Conservation (phyloP, 2,888 invertebrate genomes). For the Trimorus sp. region DNA sequence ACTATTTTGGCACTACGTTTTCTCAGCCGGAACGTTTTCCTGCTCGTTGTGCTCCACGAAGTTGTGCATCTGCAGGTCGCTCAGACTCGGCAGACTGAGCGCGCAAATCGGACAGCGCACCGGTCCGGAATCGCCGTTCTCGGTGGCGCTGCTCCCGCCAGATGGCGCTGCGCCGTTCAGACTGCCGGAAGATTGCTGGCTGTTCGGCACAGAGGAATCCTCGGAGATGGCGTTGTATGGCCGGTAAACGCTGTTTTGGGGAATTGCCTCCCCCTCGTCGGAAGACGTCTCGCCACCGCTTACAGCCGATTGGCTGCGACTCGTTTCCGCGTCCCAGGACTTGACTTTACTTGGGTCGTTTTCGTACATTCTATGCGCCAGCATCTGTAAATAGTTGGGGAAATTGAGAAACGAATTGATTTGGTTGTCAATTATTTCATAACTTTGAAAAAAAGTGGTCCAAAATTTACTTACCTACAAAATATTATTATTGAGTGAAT, state of each 20-base stretch:
- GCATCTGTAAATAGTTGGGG: constrained; percentile 83
- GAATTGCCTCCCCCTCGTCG: constrained; percentile 82
- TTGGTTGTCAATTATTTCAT: no score
- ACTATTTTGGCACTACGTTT: constrained; percentile 85
- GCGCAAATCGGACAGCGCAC: constrained; percentile 76
- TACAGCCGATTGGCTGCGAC: constrained; percentile 76
- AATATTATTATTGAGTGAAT: no score
- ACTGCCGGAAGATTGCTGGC: constrained; percentile 43
- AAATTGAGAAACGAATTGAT: no score
- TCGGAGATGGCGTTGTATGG: constrained; percentile 73
- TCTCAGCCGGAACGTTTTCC: constrained; percentile 80
- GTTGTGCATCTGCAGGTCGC: constrained; percentile 76
- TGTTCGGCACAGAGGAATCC: constrained; percentile 70
- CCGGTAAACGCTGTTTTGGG: constrained; percentile 72
- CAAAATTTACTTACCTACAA: no score
- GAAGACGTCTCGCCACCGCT: constrained; percentile 83
- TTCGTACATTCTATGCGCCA: constrained; percentile 91
- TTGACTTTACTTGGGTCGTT: constrained; percentile 91
- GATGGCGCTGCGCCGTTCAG: constrained; percentile 9
- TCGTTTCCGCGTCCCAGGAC: constrained; percentile 83
- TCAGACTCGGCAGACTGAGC: constrained; percentile 73
- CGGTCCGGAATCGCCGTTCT: constrained; percentile 40
- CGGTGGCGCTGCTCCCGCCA: constrained; percentile 9
- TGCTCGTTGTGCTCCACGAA: constrained; percentile 75
- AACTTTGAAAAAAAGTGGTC: no score